Base-by-base conservation (phyloP, 2,888 invertebrate genomes). In the Cryptus armator region DNA sequence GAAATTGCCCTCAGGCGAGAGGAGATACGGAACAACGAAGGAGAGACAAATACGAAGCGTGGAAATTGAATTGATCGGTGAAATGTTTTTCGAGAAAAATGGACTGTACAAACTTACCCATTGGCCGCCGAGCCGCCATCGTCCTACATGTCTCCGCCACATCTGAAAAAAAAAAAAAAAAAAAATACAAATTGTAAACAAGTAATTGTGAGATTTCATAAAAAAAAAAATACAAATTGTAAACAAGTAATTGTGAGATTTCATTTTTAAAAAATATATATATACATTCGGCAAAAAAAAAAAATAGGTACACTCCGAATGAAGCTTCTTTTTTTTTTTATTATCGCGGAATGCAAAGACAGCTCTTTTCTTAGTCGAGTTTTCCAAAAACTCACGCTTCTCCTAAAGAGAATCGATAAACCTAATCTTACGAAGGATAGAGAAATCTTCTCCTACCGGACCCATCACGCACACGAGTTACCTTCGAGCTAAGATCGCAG, bases 111-210 rank as follows among this genome's bases (percentile, higher is more conserved):
- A 14, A 91, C 92, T 92, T 76, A 93, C 93, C 92, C 91, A 90
- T 88, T 88, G 89, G 89, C 89, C 88, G 89, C 89, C 88, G 88
- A 90, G 90, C 89, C 91, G 90, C 88, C 88, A 66, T 81, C 75
- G 72, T 77, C 29, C 86, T 43, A 62, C 62, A 74, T 64, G 78
- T 86, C 66, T 78, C 78, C 86, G 85, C 87, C 86, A 83, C 86
- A 90, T 90, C 93, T 93, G 91, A 3, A 86, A 62, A 86, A 75
- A 66, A 84, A 82, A 1, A 53, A 75, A 66, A 84, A 82, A 1
- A 53, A 64, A 6, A 56, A 71, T 10, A 59, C 24, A 77, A 59
- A 75, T 74, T 79, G 10, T 59, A n/a, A 19, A 2, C 66, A 67
- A 59, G 7, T 44, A 37, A n/a, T 74, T n/a, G 14, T 62, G 16